phyloP scores from a whole-genome alignment of 2,113 vertebrate genomes.

The Trichechus manatus region DNA sequence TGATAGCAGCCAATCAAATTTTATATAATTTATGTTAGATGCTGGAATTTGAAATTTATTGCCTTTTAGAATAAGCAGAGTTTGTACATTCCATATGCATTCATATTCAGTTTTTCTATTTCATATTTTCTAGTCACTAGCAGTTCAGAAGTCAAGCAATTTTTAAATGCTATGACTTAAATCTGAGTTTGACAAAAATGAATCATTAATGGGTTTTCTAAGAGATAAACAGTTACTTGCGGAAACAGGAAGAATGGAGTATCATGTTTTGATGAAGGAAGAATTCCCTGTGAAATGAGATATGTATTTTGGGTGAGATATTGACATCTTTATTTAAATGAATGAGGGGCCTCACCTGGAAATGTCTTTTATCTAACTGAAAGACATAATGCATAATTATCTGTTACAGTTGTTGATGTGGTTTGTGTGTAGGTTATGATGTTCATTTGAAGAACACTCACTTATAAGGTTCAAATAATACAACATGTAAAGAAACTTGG shows the following conservation, averaged over 20 bases:
- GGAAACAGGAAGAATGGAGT: not conserved
- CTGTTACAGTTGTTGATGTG: not conserved
- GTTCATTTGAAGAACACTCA: slow-evolving; percentile 54
- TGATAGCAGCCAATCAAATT: not conserved
- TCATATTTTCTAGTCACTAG: slow-evolving; percentile 50
- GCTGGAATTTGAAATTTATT: slow-evolving; percentile 52
- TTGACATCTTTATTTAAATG: not conserved
- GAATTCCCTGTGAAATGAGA: not conserved
- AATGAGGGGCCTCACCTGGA: not conserved
- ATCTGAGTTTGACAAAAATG: slow-evolving; percentile 30
- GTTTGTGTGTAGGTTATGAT: not conserved
- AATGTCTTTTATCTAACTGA: not conserved
- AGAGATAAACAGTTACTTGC: not conserved
- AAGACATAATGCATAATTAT: slow-evolving; percentile 5
- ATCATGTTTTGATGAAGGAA: slow-evolving; percentile 21
- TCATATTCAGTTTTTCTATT: slow-evolving; percentile 40
- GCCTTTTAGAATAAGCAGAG: slow-evolving; percentile 12
- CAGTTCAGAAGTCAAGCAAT: slow-evolving; percentile 43
- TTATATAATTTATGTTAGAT: slow-evolving; percentile 32
- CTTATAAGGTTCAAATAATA: slow-evolving; percentile 64
- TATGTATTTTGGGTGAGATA: slow-evolving; percentile 68
- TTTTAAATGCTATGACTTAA: slow-evolving; percentile 55
- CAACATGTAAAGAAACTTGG: slow-evolving; percentile 11
- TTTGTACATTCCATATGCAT: not conserved
- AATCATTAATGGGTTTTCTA: slow-evolving; percentile 28